phyloP scores from a whole-genome alignment of 1,140 invertebrate genomes.

The Gerris buenoi region DNA sequence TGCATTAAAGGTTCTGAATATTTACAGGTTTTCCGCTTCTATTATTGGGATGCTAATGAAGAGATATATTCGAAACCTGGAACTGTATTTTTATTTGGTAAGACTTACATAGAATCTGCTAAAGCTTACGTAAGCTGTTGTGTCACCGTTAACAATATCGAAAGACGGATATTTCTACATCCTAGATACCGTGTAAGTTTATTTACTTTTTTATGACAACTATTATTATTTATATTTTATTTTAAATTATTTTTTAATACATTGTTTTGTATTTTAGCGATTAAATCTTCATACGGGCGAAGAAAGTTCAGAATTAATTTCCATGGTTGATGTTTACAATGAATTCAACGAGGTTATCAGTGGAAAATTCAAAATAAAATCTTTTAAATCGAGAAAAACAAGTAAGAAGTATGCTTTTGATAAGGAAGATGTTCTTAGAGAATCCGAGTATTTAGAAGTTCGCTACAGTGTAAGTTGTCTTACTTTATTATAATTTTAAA shows the following conservation, averaged over 20 bases:
- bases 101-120: slow-evolving; percentile 57
- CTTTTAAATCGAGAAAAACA: slow-evolving; percentile 61
- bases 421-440: slow-evolving; percentile 55
- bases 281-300: slow-evolving; percentile 39
- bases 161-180: slow-evolving; percentile 66
- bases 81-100: slow-evolving; percentile 83
- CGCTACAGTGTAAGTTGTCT: slow-evolving; percentile 45
- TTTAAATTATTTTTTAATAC: no score
- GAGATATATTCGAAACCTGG: slow-evolving; percentile 67
- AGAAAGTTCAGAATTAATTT: slow-evolving; percentile 44
- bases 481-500: slow-evolving; percentile 11
- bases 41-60: slow-evolving; percentile 89
- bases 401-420: slow-evolving; percentile 81
- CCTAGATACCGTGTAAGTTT: slow-evolving; percentile 58
- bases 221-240: no score
- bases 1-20: no score
- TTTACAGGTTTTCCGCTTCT: slow-evolving; percentile 59
- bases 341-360: slow-evolving; percentile 67
- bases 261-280: slow-evolving; percentile 35
- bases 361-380: slow-evolving; percentile 50
- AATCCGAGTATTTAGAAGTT: slow-evolving; percentile 83
- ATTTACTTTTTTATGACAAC: slow-evolving; percentile 17
- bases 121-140: slow-evolving; percentile 73
- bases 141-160: slow-evolving; percentile 73
- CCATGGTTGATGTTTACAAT: slow-evolving; percentile 68